Percentiles rank a stretch among this genome's conserved stretches.
Evolutionary conservation across 2,113 vertebrate species (phyloP).

Genomic region (Paralichthys olivaceus): DNA sequence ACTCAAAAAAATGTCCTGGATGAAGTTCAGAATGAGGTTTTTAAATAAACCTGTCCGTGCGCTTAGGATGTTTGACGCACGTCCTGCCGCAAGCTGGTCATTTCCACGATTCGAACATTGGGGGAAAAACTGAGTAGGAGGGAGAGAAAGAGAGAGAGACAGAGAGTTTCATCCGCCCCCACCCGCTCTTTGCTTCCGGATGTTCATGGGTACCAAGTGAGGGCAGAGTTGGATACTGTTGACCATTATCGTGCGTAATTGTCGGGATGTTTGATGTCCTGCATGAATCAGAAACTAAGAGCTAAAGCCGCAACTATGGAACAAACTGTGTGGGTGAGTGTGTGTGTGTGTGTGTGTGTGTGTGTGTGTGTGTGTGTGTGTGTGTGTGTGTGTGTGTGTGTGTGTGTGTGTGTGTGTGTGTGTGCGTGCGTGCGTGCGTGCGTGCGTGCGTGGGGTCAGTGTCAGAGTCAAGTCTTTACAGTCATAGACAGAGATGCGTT

Average conservation of each 20-base stretch:
- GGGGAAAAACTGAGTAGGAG: not conserved
- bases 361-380: not conserved
- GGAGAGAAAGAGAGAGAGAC: slow-evolving; percentile 2
- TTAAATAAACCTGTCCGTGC: slow-evolving; percentile 14
- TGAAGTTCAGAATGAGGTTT: slow-evolving; percentile 21
- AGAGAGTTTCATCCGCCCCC: slow-evolving; percentile 50
- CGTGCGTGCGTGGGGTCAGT: not conserved
- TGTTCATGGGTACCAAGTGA: slow-evolving; percentile 55
- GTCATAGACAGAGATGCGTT: not conserved
- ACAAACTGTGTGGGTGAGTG: not conserved
- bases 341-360: not conserved
- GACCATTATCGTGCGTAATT: slow-evolving; percentile 33
- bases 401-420: not conserved
- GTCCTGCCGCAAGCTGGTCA: slow-evolving; percentile 19
- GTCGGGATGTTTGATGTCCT: slow-evolving; percentile 18
- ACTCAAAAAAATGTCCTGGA: not conserved
- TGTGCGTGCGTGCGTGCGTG: not conserved
- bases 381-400: not conserved
- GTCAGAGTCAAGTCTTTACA: not conserved
- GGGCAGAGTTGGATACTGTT: slow-evolving; percentile 43
- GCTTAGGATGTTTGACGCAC: slow-evolving; percentile 1
- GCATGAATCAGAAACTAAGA: slow-evolving; percentile 33
- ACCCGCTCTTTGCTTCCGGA: slow-evolving; percentile 67
- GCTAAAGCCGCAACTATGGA: slow-evolving; percentile 37
- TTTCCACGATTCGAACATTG: slow-evolving; percentile 43